Percentiles rank a stretch among this genome's conserved stretches.
Evolutionary conservation across 2,888 invertebrate species (phyloP).

Genomic region (Watsonalla cultraria): DNA sequence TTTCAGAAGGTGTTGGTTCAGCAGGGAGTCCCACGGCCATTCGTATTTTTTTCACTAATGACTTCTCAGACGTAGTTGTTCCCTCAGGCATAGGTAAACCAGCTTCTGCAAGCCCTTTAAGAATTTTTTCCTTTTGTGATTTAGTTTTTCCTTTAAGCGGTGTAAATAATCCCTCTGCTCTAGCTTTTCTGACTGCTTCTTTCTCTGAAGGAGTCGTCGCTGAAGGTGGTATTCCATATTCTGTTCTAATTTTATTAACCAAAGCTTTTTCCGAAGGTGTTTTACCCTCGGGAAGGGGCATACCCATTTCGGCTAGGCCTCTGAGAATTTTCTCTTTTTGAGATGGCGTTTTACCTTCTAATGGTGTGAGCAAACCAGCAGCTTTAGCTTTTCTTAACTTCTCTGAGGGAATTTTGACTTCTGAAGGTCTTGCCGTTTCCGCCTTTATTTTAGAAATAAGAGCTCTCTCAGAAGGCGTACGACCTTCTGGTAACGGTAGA

Average conservation of each 20-base stretch:
- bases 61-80: slow-evolving; percentile 39
- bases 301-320: slow-evolving; percentile 19
- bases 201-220: slow-evolving; percentile 34
- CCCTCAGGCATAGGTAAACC: slow-evolving; percentile 45
- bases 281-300: slow-evolving; percentile 32
- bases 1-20: slow-evolving; percentile 37
- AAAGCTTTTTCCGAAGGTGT: slow-evolving; percentile 25
- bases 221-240: slow-evolving; percentile 27
- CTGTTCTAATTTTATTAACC: slow-evolving; percentile 17
- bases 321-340: slow-evolving; percentile 17
- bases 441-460: slow-evolving; percentile 12
- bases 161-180: slow-evolving; percentile 35
- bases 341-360: slow-evolving; percentile 13
- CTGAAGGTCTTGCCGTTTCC: slow-evolving; percentile 1
- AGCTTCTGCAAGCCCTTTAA: slow-evolving; percentile 35
- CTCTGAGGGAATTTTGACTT: slow-evolving; percentile 8
- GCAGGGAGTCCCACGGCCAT: slow-evolving; percentile 24
- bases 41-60: slow-evolving; percentile 31
- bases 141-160: slow-evolving; percentile 36
- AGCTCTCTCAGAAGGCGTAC: slow-evolving; percentile 19
- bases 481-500: slow-evolving; percentile 13
- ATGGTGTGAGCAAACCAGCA: slow-evolving; percentile 11
- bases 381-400: slow-evolving; percentile 12
- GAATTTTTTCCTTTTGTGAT: slow-evolving; percentile 36
- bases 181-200: slow-evolving; percentile 32